These are phyloP conservation scores for Homarus gammarus DNA, from an alignment of 2,888 invertebrate genomes.

Conservation along the genomic window DNA sequence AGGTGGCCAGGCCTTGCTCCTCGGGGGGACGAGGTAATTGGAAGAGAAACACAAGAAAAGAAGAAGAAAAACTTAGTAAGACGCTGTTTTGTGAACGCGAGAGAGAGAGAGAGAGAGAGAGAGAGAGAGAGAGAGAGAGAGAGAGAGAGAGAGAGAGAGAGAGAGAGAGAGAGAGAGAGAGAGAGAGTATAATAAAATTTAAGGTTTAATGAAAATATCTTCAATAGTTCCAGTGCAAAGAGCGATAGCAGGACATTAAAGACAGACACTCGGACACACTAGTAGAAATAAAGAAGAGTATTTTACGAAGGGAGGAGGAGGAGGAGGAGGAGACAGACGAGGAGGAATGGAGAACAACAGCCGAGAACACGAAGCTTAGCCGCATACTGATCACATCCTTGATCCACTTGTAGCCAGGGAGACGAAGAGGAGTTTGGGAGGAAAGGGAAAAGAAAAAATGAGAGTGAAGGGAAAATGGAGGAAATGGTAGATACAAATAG, in stretches of 20 bases:
- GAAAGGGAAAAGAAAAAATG: no score
- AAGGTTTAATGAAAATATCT: no score
- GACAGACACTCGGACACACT: no score
- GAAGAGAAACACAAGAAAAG: neutral
- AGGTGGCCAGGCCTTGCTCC: neutral
- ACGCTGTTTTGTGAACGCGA: neutral
- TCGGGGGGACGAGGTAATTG: neutral
- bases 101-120: neutral
- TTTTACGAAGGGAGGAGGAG: neutral
- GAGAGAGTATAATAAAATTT: no score
- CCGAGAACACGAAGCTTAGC: no score
- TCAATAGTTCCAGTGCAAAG: neutral
- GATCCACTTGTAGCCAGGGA: no score
- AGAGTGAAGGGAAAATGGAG: no score
- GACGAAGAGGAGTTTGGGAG: no score
- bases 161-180: neutral
- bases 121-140: neutral
- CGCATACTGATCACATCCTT: no score
- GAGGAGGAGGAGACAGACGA: neutral
- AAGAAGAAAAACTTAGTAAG: neutral
- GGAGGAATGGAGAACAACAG: no score
- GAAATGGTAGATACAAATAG: no score
- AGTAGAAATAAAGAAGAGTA: neutral
- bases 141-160: neutral
- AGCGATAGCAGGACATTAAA: no score